Evolutionary conservation across 2,888 invertebrate species (phyloP).

Genomic region (Drosophila sordidula): DNA sequence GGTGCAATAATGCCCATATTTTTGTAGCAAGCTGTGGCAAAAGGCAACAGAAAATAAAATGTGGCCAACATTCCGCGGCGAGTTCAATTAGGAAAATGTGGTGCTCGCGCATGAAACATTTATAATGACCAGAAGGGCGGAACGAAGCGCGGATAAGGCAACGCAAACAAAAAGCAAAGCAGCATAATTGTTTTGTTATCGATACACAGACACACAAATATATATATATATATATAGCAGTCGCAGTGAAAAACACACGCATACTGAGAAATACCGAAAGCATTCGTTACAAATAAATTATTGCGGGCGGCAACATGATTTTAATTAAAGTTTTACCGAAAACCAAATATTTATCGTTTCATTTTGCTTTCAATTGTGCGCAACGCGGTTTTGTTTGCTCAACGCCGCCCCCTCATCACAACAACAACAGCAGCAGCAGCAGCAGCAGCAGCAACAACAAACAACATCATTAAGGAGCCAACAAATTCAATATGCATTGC

Average conservation of each 20-base stretch:
- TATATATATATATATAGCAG: not conserved
- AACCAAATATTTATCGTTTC: conserved; percentile 81
- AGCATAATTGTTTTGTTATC: conserved; percentile 75
- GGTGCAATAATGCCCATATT: conserved; percentile 23
- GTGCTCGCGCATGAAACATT: conserved; percentile 52
- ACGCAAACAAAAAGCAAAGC: conserved; percentile 61
- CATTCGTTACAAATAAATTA: conserved; percentile 73
- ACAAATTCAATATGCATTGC: conserved; percentile 72
- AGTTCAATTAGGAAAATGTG: conserved; percentile 68
- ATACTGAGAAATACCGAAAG: conserved; percentile 28
- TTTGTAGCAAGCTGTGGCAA: conserved; percentile 19
- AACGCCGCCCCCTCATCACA: conserved; percentile 9
- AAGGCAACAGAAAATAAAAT: conserved; percentile 11
- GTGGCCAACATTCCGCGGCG: conserved; percentile 50
- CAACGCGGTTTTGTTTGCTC: conserved; percentile 60
- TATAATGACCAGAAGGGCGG: conserved; percentile 52
- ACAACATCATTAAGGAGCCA: conserved; percentile 70
- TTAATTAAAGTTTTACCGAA: conserved; percentile 80
- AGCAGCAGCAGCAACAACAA: conserved; percentile 25
- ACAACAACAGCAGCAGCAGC: conserved; percentile 6
- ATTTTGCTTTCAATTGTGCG: conserved; percentile 76
- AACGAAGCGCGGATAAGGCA: conserved; percentile 15
- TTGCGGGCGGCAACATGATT: conserved; percentile 72
- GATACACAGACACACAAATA: conserved; percentile 40
- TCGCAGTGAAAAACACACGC: not conserved